Base-by-base conservation (phyloP, 2,888 invertebrate genomes). In the Morinoia aosen region DNA sequence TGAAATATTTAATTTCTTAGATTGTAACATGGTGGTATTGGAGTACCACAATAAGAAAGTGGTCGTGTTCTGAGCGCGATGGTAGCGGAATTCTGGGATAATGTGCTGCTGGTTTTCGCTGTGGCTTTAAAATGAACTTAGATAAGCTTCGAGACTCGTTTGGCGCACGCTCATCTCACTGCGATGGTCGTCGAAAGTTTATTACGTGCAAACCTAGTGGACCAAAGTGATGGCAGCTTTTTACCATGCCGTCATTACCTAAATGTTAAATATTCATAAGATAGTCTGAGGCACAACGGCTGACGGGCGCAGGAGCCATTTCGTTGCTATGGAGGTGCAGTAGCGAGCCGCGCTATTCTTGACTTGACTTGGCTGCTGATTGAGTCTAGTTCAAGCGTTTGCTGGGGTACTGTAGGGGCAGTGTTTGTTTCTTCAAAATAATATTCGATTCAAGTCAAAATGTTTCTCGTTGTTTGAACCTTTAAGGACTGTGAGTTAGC, bases 201-300 rank as follows among this genome's bases (percentile, higher is more conserved):
- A 76, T 76, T 76, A 76, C 76, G 76, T 76, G 16, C 76, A 76
- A 76, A 76, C 33, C 76, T 76, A 76, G 76, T 76, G 76, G 76
- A 76, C 76, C 76, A 76, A 76, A 76, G 76, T 76, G 76, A 2
- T 76, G 76, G 76, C 33, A 33, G 76, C 76, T 76, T 33, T 25
- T 76, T 76, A 76, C 76, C 76, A 33, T 10, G 76, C 76, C 25
- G 76, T 76, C 76, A 33, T 76, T 19, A 76, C 76, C 33, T 76
- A 76, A 76, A 76, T 76, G 76, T 76, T 76, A 76, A 76, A 76
- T 76, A 76, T 76, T 76, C 76, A 76, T 76, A 76, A 33, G 76
- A 76, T 76, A 76, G 76, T 76, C 76, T 76, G 76, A 76, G 76
- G 16, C 12, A 8, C 19, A 61, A 5, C 12, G 8, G 61, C 61